These are phyloP conservation scores for Bothrops alternatus DNA, from an alignment of 2,797 vertebrate species.

Conservation along the genomic window DNA sequence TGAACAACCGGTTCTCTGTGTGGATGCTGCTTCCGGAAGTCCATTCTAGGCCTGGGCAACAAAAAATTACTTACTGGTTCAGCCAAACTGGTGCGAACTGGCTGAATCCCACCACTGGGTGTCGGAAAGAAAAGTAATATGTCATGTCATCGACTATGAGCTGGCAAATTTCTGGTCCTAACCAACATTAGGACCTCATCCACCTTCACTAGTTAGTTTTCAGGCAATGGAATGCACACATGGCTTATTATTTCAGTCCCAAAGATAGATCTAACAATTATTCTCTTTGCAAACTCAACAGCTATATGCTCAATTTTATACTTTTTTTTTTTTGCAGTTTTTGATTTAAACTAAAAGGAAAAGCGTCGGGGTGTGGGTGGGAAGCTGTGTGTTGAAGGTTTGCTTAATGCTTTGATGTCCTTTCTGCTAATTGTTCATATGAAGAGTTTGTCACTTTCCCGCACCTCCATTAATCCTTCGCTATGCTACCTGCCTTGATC, in stretches of 20 bases:
- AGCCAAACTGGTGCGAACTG: too few species aligned
- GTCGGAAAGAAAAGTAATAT: background rate
- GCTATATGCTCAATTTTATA: slow-evolving; percentile 23
- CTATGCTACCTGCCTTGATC: background rate
- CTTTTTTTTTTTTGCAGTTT: background rate
- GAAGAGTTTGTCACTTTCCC: background rate
- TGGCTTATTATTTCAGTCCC: background rate
- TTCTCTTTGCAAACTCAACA: slow-evolving; percentile 6
- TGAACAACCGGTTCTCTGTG: too few species aligned
- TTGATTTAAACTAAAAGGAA: slow-evolving; percentile 23
- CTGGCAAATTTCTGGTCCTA: background rate
- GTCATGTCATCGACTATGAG: background rate
- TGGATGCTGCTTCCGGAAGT: too few species aligned
- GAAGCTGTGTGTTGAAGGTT: background rate
- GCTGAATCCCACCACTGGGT: too few species aligned
- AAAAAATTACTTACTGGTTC: too few species aligned
- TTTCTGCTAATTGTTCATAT: slow-evolving; percentile 11
- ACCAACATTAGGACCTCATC: background rate
- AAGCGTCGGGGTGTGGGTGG: background rate
- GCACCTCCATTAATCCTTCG: slow-evolving; percentile 21
- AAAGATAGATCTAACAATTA: background rate
- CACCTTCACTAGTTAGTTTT: background rate
- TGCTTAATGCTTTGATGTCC: slow-evolving; percentile 28
- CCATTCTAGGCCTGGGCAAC: too few species aligned
- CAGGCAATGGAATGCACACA: background rate